Evolutionary conservation across 2,797 vertebrate genomes (phyloP).

Genomic region (Gymnoscopelus braueri): DNA sequence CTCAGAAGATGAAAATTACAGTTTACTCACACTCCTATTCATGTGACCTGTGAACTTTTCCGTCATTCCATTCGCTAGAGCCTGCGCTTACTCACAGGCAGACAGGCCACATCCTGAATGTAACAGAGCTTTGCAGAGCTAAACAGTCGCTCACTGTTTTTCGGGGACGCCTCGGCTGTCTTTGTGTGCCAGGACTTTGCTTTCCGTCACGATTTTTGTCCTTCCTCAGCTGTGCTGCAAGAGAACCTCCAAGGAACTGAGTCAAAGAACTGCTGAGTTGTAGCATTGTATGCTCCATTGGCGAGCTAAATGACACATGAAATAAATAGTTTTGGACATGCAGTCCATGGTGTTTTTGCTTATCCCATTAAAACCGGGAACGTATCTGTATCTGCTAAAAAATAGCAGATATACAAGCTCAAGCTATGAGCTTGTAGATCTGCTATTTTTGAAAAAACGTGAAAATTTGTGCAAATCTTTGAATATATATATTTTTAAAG

Average conservation of each 20-base stretch:
- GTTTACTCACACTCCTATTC: conserved; percentile 12
- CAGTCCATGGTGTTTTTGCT: conserved; percentile 1
- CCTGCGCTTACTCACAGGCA: conserved; percentile 20
- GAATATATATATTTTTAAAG: no score
- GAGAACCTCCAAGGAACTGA: conserved; percentile 9
- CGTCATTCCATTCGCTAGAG: conserved; percentile 2
- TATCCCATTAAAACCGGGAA: background rate
- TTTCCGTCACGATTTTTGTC: conserved; percentile 18
- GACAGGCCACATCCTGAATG: conserved; percentile 27
- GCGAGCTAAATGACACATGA: conserved; percentile 19
- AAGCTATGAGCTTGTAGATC: no score
- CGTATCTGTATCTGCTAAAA: no score
- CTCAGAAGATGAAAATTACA: background rate
- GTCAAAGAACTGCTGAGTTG: conserved; percentile 8
- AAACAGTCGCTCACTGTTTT: conserved; percentile 37
- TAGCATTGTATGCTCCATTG: conserved; percentile 12
- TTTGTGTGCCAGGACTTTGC: conserved; percentile 17
- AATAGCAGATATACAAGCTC: no score
- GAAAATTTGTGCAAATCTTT: no score
- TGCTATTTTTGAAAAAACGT: no score
- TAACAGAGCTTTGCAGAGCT: conserved; percentile 7
- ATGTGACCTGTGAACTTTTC: conserved; percentile 8
- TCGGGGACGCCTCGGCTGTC: conserved; percentile 9
- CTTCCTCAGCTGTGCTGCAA: conserved; percentile 28
- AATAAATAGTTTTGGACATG: conserved; percentile 24